Evolutionary conservation across 2,888 invertebrate species (phyloP), one percentile per base, ranked within the genome.

Genomic region (Belgica antarctica): DNA sequence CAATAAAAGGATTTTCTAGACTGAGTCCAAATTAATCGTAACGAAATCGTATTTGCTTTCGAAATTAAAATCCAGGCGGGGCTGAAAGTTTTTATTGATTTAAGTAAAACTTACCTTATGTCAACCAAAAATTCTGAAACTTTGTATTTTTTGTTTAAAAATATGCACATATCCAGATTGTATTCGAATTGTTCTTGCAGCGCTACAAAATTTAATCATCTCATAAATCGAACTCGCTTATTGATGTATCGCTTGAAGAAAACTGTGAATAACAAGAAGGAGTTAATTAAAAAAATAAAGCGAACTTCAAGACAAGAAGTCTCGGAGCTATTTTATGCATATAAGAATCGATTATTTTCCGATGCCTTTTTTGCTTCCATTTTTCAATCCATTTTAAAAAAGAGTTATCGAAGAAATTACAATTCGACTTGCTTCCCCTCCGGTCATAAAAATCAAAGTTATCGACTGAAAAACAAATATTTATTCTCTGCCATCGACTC

Each of bases 391-490:
- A 34, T 31, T 19, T n/a, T 2, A 19, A 57, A n/a, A 57, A 24
- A n/a, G 12, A 24, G n/a, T 57, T 12, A 61, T 12, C n/a, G 27
- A 27, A 61, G 61, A 24, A 8, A 24, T 41, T 41, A 10, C 57
- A 25, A n/a, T 62, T n/a, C 22, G 62, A 27, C 59, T 36, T 62
- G 34, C 10, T 17, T 52, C 4, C 22, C 59, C 59, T 59, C 3
- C n/a, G 27, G 63, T 34, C 63, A 65, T 65, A 65, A 65, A 65
- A 65, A 46, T 65, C 63, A 65, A 62, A 36, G 25, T 24, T 65
- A 65, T 65, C n/a, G 36, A 65, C 46, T 46, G 63, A 65, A 65
- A 65, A 65, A 65, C 63, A 65, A 65, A 65, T 46, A 65, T 65
- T 65, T 65, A 65, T 65, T 65, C 27, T 12, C 36, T 19, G 24